Percentiles rank a stretch among this genome's conserved stretches.
phyloP scores from a whole-genome alignment of 2,113 vertebrate genomes.

The Aviceda subcristata region DNA sequence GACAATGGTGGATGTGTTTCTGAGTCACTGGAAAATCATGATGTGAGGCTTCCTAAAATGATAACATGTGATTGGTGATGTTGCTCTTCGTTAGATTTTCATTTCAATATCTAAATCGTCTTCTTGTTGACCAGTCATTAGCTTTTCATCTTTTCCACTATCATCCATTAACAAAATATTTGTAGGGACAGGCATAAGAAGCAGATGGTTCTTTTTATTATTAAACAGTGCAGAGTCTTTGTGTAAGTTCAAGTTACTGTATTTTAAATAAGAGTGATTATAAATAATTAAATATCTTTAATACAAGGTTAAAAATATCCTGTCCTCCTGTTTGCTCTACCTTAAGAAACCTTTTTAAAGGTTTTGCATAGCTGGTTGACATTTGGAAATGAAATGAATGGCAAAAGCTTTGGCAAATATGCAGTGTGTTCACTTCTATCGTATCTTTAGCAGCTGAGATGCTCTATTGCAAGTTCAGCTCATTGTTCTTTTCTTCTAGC shows the following conservation, averaged over 20 bases:
- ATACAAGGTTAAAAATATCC: constrained; percentile 22
- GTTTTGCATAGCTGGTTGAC: constrained; percentile 58
- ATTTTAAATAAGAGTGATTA: constrained; percentile 9
- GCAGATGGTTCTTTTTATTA: constrained; percentile 33
- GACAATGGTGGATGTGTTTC: constrained; percentile 46
- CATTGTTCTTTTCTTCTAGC: constrained; percentile 28
- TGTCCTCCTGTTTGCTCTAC: constrained; percentile 35
- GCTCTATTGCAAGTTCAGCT: constrained; percentile 31
- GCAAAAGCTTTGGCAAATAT: constrained; percentile 63
- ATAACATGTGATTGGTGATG: not conserved
- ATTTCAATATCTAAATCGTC: constrained; percentile 22
- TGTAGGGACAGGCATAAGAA: not conserved
- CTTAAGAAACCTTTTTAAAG: constrained; percentile 42
- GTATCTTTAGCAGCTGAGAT: constrained; percentile 36
- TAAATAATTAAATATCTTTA: constrained; percentile 49
- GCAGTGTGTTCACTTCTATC: constrained; percentile 11
- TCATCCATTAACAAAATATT: constrained; percentile 3
- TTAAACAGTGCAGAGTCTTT: constrained; percentile 8
- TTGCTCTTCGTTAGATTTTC: constrained; percentile 46
- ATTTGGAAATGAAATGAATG: constrained; percentile 71
- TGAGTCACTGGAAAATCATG: constrained; percentile 50
- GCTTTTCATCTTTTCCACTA: constrained; percentile 11
- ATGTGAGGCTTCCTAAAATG: constrained; percentile 16
- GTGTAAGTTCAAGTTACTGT: constrained; percentile 7
- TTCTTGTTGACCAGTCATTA: not conserved